Evolutionary conservation across 1,140 invertebrate genomes (phyloP), one percentile per base, ranked within the genome.

Genomic region (Heliconius nattereri): DNA sequence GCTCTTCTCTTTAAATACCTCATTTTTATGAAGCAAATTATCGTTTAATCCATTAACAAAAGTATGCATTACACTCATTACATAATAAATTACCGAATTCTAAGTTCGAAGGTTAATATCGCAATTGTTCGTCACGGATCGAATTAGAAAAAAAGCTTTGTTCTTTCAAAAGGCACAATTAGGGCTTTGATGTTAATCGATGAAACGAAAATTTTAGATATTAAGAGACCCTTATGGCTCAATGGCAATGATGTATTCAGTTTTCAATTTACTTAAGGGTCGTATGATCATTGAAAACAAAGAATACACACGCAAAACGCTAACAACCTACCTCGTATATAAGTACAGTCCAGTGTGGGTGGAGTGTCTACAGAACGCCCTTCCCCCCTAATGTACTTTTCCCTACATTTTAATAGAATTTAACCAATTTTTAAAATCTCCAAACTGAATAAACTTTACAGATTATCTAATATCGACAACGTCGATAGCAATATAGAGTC

Each of bases 61-160:
- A 23, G 54, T 57, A 57, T 57, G 23, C 7, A 57, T 57, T 52
- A 66, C 11, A 66, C n/a, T 66, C n/a, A n/a, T n/a, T 1, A 29
- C 60, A 66, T 3, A 26, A 66, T 83, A 84, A 80, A 82, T 83
- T 84, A 71, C 78, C 66, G 75, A 78, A 86, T 84, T 74, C 71
- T 45, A 78, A 74, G 85, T 81, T 86, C 84, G 81, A 75, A 78
- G 86, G 84, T 84, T 81, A 84, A 83, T 84, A 82, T 52, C 78
- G 84, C 81, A 85, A 85, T 77, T 81, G 85, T 83, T 82, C 78
- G 75, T 85, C 83, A 86, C 83, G 81, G 76, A 82, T 78, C 71
- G 54, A 72, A 57, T 73, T 60, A 78, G 54, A 75, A 79, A 45
- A 79, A 75, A 75, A 29, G 32, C 54, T 75, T 75, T 78, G 72